Conservation (phyloP, 2,888 invertebrate genomes). For the Xanthia togata region DNA sequence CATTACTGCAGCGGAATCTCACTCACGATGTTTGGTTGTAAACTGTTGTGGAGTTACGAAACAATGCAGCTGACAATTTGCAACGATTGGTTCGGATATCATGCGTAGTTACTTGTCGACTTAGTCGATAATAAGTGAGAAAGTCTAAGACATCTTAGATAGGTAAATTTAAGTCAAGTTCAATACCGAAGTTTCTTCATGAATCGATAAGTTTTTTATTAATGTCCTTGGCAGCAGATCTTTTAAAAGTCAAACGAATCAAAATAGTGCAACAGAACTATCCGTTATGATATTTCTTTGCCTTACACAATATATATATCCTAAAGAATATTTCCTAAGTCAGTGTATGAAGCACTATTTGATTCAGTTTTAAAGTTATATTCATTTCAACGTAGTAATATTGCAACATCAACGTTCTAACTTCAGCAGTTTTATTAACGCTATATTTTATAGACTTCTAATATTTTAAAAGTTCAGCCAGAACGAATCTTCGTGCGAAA, state of each 20-base stretch:
- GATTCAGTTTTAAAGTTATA: not conserved
- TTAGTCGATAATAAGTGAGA: not conserved
- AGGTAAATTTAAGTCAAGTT: not conserved
- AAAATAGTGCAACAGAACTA: not conserved
- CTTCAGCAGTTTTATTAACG: constrained; percentile 47
- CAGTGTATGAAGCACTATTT: not conserved
- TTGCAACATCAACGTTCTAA: constrained; percentile 36
- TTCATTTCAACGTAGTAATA: constrained; percentile 18
- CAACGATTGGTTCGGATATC: not conserved
- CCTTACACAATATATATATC: not conserved
- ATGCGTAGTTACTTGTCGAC: not conserved
- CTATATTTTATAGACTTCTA: constrained; percentile 51
- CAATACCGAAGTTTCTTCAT: not conserved
- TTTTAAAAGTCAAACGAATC: too few species aligned
- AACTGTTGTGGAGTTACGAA: constrained; percentile 73
- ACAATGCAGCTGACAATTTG: not conserved
- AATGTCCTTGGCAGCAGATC: too few species aligned
- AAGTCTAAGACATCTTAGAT: not conserved
- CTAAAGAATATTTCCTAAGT: not conserved
- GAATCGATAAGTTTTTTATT: not conserved
- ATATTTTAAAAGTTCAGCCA: constrained; percentile 64
- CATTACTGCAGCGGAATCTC: constrained; percentile 85
- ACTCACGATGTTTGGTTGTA: constrained; percentile 77
- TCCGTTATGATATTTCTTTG: not conserved
- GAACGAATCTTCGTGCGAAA: constrained; percentile 56